Percentiles rank a stretch among this genome's conserved stretches.
Evolutionary conservation across 2,113 vertebrate species (phyloP).

Genomic region (Grantiella picta): DNA sequence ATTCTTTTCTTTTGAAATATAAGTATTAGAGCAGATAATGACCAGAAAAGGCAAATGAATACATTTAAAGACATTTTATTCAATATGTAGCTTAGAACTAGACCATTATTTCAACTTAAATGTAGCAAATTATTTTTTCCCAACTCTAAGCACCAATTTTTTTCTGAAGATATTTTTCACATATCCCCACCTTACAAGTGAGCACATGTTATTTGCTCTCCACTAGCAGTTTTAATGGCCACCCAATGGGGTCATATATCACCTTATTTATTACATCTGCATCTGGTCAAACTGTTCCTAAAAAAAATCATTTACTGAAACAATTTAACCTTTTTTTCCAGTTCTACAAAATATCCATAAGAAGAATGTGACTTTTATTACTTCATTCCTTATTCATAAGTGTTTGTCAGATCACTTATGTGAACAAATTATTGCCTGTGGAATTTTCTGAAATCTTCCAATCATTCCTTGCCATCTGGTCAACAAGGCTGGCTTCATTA

Average conservation of each 20-base stretch:
- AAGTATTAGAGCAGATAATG: background rate
- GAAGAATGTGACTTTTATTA: slow-evolving; percentile 33
- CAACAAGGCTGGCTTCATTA: background rate
- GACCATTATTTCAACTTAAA: background rate
- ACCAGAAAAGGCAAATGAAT: background rate
- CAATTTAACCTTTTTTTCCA: background rate
- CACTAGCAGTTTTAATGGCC: background rate
- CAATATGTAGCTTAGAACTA: background rate
- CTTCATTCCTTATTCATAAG: slow-evolving; percentile 48
- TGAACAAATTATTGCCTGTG: slow-evolving; percentile 31
- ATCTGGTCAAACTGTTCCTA: background rate
- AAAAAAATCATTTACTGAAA: background rate
- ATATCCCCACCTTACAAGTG: background rate
- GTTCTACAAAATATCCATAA: background rate
- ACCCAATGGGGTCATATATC: background rate
- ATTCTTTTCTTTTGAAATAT: background rate
- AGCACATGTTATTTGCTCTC: background rate
- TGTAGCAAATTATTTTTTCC: background rate
- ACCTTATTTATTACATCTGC: background rate
- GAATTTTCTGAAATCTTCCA: slow-evolving; percentile 25
- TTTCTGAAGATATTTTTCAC: background rate
- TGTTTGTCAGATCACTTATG: slow-evolving; percentile 38
- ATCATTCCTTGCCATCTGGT: slow-evolving; percentile 38
- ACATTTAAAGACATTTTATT: background rate
- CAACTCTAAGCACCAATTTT: background rate